A percentile compares a stretch with the other conserved stretches of the same genome.
These are phyloP conservation scores for Wasmannia auropunctata DNA, from an alignment of 1,140 invertebrate genomes.

Conservation along the genomic window DNA sequence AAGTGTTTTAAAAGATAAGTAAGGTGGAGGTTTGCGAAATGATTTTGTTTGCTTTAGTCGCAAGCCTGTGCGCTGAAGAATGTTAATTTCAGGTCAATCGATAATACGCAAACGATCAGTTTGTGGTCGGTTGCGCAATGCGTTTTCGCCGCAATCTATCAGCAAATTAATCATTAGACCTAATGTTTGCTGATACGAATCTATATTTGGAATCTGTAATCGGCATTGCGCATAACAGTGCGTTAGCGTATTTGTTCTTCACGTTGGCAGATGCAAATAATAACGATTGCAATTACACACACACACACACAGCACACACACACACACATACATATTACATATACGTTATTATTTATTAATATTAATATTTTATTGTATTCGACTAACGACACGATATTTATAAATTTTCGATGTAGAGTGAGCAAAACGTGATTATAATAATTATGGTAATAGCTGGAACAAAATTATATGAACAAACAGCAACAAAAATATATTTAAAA, in stretches of 20 bases:
- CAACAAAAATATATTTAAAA: background rate
- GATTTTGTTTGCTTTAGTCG: background rate
- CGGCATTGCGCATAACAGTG: background rate
- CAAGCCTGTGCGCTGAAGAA: background rate
- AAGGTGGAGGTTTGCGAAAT: background rate
- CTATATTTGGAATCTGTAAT: background rate
- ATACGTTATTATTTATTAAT: background rate
- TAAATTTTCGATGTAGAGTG: background rate
- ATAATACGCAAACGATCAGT: slow-evolving; percentile 8
- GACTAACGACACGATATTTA: background rate
- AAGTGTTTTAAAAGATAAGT: background rate
- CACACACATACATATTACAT: too few species aligned
- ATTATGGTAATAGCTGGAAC: background rate
- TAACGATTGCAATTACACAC: background rate
- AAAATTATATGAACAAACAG: background rate
- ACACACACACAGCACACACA: too few species aligned
- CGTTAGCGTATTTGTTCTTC: background rate
- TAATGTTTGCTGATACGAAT: slow-evolving; percentile 16
- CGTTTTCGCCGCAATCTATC: slow-evolving; percentile 29
- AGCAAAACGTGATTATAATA: background rate
- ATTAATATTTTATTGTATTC: background rate
- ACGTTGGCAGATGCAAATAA: background rate
- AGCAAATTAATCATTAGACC: slow-evolving; percentile 32
- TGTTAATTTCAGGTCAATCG: background rate
- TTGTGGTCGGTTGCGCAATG: background rate